A percentile compares a stretch with the other conserved stretches of the same genome.
Evolutionary conservation across 2,113 vertebrate species (phyloP).

Genomic region (Cynopterus brachyotis): DNA sequence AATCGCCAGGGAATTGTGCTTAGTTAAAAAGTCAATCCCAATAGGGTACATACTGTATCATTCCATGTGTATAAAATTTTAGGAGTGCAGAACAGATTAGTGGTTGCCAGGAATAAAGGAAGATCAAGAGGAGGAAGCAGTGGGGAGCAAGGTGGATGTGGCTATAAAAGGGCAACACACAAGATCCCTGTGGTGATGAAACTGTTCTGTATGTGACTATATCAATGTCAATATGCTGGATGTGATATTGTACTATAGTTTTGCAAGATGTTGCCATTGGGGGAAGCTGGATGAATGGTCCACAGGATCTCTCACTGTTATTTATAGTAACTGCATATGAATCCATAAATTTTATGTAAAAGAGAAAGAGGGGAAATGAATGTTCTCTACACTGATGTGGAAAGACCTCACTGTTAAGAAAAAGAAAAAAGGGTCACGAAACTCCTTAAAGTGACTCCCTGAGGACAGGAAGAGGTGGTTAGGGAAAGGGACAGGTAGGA

Average conservation of each 20-base stretch:
- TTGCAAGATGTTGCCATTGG: background rate
- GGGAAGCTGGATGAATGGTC: background rate
- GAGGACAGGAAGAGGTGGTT: background rate
- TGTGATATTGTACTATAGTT: background rate
- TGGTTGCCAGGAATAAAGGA: background rate
- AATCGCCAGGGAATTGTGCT: background rate
- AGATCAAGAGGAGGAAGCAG: background rate
- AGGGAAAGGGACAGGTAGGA: background rate
- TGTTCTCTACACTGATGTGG: background rate
- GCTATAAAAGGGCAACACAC: background rate
- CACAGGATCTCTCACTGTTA: background rate
- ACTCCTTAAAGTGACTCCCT: background rate
- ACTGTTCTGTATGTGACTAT: background rate
- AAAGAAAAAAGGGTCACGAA: background rate
- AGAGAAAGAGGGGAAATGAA: background rate
- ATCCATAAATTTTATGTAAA: background rate
- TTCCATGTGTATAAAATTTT: background rate
- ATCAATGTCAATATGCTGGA: background rate
- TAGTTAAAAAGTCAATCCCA: background rate
- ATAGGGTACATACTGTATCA: background rate
- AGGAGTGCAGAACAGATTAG: background rate
- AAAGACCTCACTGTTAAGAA: background rate
- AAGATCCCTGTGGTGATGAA: background rate
- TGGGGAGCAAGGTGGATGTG: background rate
- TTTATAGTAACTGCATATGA: background rate